Evolutionary conservation across 2,113 vertebrate genomes (phyloP), one percentile per base, ranked within the genome.

Genomic region (Phaetusa simplex): DNA sequence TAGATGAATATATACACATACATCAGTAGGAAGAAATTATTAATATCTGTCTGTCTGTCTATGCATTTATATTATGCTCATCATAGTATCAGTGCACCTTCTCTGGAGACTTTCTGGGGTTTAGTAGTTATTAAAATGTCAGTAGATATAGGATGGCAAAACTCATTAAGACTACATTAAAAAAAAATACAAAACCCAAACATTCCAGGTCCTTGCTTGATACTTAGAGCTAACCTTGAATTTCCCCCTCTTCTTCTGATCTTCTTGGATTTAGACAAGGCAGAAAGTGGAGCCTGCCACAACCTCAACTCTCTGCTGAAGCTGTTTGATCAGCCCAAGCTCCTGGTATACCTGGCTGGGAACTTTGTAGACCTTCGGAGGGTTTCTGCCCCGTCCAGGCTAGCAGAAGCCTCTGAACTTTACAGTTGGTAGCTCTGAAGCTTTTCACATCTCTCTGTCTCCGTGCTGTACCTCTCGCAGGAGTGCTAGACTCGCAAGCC

Each of bases 21-120:
- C 84, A 56, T 94, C 73, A 67, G 86, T 27, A 89, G 65, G 84
- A 95, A 96, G 90, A 89, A 87, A 91, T 97, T 95, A 95, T 96
- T 96, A 96, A 94, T 97, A 95, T 95, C 70, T 95, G 96, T 98
- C 96, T 95, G 93, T 96, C 94, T 93, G 67, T 97, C 95, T 96
- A 93, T 94, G 93, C 95, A 93, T 96, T 97, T 98, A 95, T 97
- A 95, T 96, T 96, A 90, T 86, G 95, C 86, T 96, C 95, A 96
- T 97, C 84, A 81, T 36, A 58, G 82, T 83, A 90, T 70, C 89
- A 56, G 93, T 64, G 55, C 71, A 95, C 79, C 67, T 96, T 88
- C 94, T 94, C 94, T 71, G 50, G 94, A 95, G 95, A 88, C 87
- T 96, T 96, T 81, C 74, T 73, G 64, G 87, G 89, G 93, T 96